Evolutionary conservation across 2,888 invertebrate species (phyloP), one percentile per base, ranked within the genome.

Genomic region (Notodonta ziczac): DNA sequence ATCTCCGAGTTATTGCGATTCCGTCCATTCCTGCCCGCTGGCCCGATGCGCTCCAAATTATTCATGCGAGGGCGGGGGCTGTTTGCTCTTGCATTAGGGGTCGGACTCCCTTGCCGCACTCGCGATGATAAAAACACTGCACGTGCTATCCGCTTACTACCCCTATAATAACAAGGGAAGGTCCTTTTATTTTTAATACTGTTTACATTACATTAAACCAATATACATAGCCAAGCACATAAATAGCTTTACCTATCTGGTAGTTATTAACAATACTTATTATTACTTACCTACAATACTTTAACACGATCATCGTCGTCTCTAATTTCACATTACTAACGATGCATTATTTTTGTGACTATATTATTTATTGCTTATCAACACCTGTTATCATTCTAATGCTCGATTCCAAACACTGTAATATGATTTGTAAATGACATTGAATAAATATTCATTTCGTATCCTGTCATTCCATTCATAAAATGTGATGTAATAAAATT

Each of bases 101-200:
- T 87, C 5, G 35, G 35, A 86, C 76, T 76, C 71, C 67, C 76
- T 72, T 78, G 58, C 61, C 61, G 61, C 70, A 62, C 77, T 76
- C 78, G 83, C 84, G 80, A 82, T 86, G 87, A 91, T 87, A 90
- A 88, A 91, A 90, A 90, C 90, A 86, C 78, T 87, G 90, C 92
- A 90, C 92, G 91, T 90, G 91, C 87, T 83, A 87, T 85, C 88
- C 85, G 89, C 88, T 89, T 87, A 87, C 86, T 82, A 82, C 85
- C 85, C 84, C 87, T 89, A 90, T 87, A 87, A 88, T 76, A 89
- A 86, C 73, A 57, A 59, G 63, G 77, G 75, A 62, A 63, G 64
- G 63, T 69, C 62, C 63, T 62, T 66, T 58, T 62, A 1, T 24
- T 65, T 57, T 46, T 56, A 56, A 46, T 44, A 56, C 35, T 50